Base-by-base conservation (phyloP, 2,888 invertebrate genomes). In the Palloptera scutellata region DNA sequence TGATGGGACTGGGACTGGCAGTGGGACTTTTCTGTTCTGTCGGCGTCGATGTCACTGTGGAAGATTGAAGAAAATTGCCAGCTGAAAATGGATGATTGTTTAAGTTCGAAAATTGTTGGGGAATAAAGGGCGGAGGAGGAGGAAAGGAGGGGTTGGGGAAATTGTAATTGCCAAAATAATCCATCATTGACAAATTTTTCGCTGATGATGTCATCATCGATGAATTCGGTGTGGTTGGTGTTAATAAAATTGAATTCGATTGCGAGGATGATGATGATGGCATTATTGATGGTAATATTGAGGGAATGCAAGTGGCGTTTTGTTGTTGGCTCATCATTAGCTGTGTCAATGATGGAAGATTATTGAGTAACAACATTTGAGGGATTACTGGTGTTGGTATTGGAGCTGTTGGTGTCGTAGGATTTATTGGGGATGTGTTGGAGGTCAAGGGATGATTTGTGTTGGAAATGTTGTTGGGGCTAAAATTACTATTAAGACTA, bases 401-500 rank as follows among this genome's bases (percentile, higher is more conserved):
- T 59, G 41, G 41, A 72, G 68, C 61, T 58, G 57, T 60, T 72
- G 72, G 61, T 68, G 73, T 65, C 73, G 72, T 64, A 52, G 67
- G 68, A 61, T 67, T 68, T 66, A 72, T 67, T 64, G 74, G 74
- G 73, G 72, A 62, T 63, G 72, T 61, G 52, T 12, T 15, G 19
- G 59, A 15, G 60, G 20, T 58, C 43, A 57, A 60, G 43, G 8
- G 0, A 61, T 20, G 43, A 67, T 48, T 55, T 53, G 62, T 65
- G 41, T 66, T 63, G 51, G 65, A 41, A 13, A 30, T 68, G 62
- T 70, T 63, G 68, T 30, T 73, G 74, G 73, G 75, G 74, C 78
- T 81, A 77, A 77, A 79, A 82, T 82, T 81, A 83, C 81, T 81
- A 81, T 83, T 83, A 76, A 81, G 81, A 83, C 83, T 83, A 81